A percentile compares a stretch with the other conserved stretches of the same genome.
Evolutionary conservation across 2,797 vertebrate species (phyloP).

Genomic region (Protosalanx chinensis): DNA sequence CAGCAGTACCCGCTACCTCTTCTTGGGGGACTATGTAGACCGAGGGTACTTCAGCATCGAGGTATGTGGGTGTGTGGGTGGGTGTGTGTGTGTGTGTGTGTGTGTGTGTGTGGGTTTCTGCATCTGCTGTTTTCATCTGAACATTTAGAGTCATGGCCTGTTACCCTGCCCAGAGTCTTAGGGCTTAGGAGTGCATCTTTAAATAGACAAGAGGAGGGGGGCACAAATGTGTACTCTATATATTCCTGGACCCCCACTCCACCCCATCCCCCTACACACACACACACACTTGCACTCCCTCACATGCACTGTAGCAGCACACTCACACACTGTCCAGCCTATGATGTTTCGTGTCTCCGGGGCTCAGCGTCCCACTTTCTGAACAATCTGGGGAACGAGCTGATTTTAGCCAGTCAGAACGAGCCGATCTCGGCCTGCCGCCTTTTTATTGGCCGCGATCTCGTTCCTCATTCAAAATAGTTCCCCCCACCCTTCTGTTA

Average conservation of each 20-base stretch:
- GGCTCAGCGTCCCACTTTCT: conserved; percentile 27
- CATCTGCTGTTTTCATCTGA: conserved; percentile 27
- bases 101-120: conserved; percentile 19
- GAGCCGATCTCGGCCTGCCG: conserved; percentile 17
- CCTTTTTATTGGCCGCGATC: not conserved
- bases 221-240: conserved; percentile 17
- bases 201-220: conserved; percentile 38
- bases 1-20: conserved; percentile 91
- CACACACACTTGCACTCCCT: not conserved
- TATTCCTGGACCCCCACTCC: conserved; percentile 12
- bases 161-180: conserved; percentile 10
- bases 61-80: conserved; percentile 66
- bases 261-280: conserved; percentile 1
- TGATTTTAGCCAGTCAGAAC: conserved; percentile 10
- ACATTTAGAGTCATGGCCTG: conserved; percentile 37
- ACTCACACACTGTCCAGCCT: not conserved
- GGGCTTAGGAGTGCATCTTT: conserved; percentile 31
- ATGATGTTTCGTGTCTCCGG: conserved; percentile 10
- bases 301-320: not conserved
- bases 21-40: conserved; percentile 98
- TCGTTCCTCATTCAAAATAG: conserved; percentile 18
- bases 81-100: conserved; percentile 11
- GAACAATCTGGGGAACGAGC: conserved; percentile 21
- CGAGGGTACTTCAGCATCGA: conserved; percentile 99
- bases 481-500: not conserved